phyloP scores from a whole-genome alignment of 2,113 vertebrate genomes.

The Capreolus pygargus region DNA sequence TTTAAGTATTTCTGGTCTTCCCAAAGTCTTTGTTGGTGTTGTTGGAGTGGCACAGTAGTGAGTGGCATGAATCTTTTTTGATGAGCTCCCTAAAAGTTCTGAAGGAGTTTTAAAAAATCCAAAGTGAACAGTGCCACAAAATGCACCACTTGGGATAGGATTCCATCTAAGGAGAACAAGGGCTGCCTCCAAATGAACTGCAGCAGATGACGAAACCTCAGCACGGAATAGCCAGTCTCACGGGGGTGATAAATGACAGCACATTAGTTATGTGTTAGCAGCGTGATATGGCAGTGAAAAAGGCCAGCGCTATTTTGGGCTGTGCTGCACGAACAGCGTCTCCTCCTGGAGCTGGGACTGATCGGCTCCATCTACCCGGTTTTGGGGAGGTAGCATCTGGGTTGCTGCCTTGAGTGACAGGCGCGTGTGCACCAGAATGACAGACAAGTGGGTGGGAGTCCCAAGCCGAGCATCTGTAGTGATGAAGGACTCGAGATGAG shows the following conservation, averaged over 20 bases:
- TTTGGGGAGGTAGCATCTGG: not conserved
- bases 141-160: not conserved
- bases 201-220: not conserved
- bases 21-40: not conserved
- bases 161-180: not conserved
- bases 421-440: not conserved
- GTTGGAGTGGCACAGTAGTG: not conserved
- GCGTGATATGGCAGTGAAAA: slow-evolving; percentile 57
- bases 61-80: not conserved
- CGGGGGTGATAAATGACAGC: slow-evolving; percentile 26
- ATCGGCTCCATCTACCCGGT: not conserved
- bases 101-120: not conserved
- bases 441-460: not conserved
- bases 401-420: not conserved
- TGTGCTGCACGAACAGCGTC: not conserved
- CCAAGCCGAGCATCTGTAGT: not conserved
- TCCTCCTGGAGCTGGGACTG: not conserved
- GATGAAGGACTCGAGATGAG: not conserved
- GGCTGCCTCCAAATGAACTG: not conserved
- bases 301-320: slow-evolving; percentile 61
- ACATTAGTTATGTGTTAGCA: slow-evolving; percentile 44
- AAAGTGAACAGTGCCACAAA: not conserved
- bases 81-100: not conserved
- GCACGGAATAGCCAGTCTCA: not conserved
- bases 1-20: not conserved